Evolutionary conservation across 1,140 invertebrate genomes (phyloP), one percentile per base, ranked within the genome.

Genomic region (Manduca sexta): DNA sequence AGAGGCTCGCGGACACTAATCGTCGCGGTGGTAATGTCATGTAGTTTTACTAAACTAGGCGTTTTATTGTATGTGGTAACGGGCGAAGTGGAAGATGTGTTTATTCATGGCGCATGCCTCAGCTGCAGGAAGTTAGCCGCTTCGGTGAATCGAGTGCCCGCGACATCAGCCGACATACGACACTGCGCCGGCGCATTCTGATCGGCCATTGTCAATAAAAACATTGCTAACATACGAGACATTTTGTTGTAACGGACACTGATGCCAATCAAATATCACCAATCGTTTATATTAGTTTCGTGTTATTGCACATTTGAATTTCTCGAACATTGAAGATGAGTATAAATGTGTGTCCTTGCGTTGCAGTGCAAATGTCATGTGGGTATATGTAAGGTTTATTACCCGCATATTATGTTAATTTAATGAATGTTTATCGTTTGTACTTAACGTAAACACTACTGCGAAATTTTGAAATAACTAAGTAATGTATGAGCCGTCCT

Each of bases 371-470:
- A 60, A 65, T 54, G 56, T 48, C 50, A 79, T 79, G 71, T 64
- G 75, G 75, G 75, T 58, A 48, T 54, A 52, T 70, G 64, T 69
- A 69, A 69, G 66, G 58, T 68, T 67, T 71, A 71, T 70, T 59
- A 67, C 77, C 77, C 75, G 69, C 64, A 78, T 69, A 44, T 64
- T 79, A 83, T 81, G 75, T 31, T 64, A 79, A 83, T 79, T 64
- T 60, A 49, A 60, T 57, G 44, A 49, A 63, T 57, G 48, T 51
- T 64, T 69, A 57, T 59, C 48, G 37, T 33, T 44, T 47, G 43
- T 45, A 62, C 50, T 49, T 50, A 60, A 47, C 52, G 45, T 64
- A 60, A 63, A 58, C 16, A 59, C 46, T 35, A 46, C 35, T 49
- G 46, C 51, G 34, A 60, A 53, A 58, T 60, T 52, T 57, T 57